A percentile compares a stretch with the other conserved stretches of the same genome.
Evolutionary conservation across 2,797 vertebrate genomes (phyloP).

Genomic region (Salmo trutta): DNA sequence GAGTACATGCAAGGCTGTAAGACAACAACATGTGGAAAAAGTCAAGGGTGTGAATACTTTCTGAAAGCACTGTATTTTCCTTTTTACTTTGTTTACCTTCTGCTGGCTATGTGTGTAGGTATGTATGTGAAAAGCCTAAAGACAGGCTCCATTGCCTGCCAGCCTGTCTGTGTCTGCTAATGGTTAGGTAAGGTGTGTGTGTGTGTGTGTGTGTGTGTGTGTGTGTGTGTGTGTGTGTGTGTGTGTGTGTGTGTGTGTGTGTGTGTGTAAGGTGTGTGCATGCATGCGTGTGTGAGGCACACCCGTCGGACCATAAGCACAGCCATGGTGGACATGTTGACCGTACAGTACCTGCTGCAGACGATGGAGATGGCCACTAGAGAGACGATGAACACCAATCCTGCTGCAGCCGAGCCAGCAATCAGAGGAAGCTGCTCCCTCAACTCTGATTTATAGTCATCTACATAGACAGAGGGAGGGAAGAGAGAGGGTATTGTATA

Average conservation of each 20-base stretch:
- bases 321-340: neutral
- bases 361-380: slow-evolving; percentile 97
- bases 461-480: slow-evolving; percentile 62
- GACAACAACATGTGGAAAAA: too few species aligned
- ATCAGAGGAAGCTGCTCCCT: slow-evolving; percentile 96
- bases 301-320: neutral
- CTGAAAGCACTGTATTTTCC: too few species aligned
- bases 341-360: slow-evolving; percentile 89
- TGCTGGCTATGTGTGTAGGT: neutral
- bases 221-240: too few species aligned
- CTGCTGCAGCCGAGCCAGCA: slow-evolving; percentile 91
- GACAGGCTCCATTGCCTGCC: neutral
- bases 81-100: slow-evolving; percentile 9
- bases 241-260: too few species aligned
- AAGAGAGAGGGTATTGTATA: neutral
- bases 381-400: slow-evolving; percentile 95
- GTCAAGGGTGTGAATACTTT: too few species aligned
- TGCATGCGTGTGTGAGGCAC: too few species aligned
- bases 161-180: too few species aligned
- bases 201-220: too few species aligned
- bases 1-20: too few species aligned
- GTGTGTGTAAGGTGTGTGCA: too few species aligned
- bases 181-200: too few species aligned
- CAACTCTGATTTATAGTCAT: slow-evolving; percentile 97
- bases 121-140: neutral